Percentiles rank a stretch among this genome's conserved stretches.
Conservation (phyloP, 1,140 invertebrate genomes). For the Ptiloglossa arizonensis region DNA sequence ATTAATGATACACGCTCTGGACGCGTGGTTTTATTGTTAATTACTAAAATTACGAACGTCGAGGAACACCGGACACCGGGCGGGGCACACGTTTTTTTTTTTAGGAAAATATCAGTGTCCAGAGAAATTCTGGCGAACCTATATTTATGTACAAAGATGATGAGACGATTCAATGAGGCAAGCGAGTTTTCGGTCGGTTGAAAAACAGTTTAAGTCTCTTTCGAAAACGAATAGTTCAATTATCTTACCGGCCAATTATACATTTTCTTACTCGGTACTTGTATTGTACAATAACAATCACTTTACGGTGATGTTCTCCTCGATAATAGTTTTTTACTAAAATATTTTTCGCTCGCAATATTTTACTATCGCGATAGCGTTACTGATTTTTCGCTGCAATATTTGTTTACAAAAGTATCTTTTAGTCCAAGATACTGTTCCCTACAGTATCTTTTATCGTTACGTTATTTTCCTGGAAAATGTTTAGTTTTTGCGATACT, state of each 20-base stretch:
- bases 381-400: too few relatives aligned
- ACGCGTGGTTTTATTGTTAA: conserved; percentile 49
- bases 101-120: background rate
- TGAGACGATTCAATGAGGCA: background rate
- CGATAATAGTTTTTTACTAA: background rate
- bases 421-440: background rate
- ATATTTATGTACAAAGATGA: background rate
- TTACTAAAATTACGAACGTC: conserved; percentile 55
- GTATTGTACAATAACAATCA: background rate
- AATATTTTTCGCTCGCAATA: background rate
- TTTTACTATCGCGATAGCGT: background rate
- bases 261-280: background rate
- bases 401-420: too few relatives aligned
- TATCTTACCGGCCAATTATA: background rate
- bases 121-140: background rate
- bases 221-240: background rate
- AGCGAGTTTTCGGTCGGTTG: background rate
- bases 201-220: background rate
- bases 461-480: background rate
- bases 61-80: conserved; percentile 53
- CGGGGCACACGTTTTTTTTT: conserved; percentile 1
- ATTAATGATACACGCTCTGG: conserved; percentile 53
- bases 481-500: background rate
- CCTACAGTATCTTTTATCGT: background rate
- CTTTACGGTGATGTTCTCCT: background rate